Percentiles rank a stretch among this genome's conserved stretches.
phyloP scores from a whole-genome alignment of 2,113 vertebrate genomes.

The Puma concolor region DNA sequence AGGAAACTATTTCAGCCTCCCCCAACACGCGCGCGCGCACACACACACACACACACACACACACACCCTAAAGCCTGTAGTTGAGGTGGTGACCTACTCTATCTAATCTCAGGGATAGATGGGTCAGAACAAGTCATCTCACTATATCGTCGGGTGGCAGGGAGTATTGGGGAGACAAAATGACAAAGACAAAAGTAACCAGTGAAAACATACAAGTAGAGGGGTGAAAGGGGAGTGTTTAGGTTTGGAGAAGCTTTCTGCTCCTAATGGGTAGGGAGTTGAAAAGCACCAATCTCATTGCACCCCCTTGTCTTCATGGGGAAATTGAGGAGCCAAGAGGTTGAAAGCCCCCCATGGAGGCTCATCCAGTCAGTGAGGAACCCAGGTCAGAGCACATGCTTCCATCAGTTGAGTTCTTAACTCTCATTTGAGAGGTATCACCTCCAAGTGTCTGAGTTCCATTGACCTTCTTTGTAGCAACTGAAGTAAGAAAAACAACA shows the following conservation, averaged over 20 bases:
- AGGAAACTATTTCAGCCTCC: not conserved
- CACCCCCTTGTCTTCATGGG: not conserved
- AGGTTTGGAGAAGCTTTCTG: not conserved
- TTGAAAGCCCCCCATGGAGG: not conserved
- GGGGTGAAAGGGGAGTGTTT: too few species aligned
- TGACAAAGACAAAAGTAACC: not conserved
- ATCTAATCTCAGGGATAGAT: not conserved
- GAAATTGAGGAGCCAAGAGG: not conserved
- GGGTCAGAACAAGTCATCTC: not conserved
- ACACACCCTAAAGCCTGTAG: too few species aligned
- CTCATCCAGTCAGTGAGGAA: not conserved
- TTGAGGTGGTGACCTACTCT: not conserved
- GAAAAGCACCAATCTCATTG: not conserved
- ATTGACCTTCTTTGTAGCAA: not conserved
- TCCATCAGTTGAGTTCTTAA: not conserved
- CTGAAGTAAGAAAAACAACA: not conserved
- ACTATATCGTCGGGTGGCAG: not conserved
- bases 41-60: not conserved
- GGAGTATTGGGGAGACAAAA: not conserved
- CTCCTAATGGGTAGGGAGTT: not conserved
- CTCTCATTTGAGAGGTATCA: not conserved
- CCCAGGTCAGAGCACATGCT: not conserved
- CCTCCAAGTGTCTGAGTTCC: not conserved
- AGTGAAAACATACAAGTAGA: not conserved
- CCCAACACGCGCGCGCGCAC: not conserved